These are phyloP conservation scores for Platycercus adscitus DNA, from an alignment of 2,113 vertebrate genomes.

Conservation along the genomic window DNA sequence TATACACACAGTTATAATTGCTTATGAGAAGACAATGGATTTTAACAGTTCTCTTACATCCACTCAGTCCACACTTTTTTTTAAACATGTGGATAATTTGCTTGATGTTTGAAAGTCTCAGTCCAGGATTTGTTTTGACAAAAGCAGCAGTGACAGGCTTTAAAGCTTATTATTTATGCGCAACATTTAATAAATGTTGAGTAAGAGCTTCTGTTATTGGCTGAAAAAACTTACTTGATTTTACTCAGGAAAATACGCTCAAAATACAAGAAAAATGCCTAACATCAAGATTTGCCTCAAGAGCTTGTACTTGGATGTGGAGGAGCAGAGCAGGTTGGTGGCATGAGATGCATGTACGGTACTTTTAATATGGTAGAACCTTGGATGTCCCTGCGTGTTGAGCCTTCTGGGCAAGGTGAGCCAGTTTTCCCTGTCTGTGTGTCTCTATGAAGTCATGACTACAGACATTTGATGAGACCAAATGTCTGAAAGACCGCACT, in stretches of 20 bases:
- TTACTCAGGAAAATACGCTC: not conserved
- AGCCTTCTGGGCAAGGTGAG: not conserved
- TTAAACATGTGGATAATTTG: not conserved
- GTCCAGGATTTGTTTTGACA: not conserved
- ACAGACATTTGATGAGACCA: not conserved
- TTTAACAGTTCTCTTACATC: not conserved
- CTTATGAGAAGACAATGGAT: not conserved
- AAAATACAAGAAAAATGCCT: not conserved
- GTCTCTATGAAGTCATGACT: not conserved
- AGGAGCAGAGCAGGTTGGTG: not conserved
- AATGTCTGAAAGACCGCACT: not conserved
- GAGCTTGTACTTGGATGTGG: not conserved
- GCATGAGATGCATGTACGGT: not conserved
- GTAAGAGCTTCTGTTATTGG: slow-evolving; percentile 11
- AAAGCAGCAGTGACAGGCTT: not conserved
- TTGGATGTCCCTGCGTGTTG: not conserved
- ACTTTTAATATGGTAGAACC: not conserved
- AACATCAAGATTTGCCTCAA: not conserved
- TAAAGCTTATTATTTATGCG: slow-evolving; percentile 1
- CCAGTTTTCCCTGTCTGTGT: not conserved
- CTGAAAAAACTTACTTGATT: not conserved
- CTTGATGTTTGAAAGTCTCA: not conserved
- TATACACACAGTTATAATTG: not conserved
- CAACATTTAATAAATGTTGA: not conserved
- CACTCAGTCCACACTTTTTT: not conserved